Evolutionary conservation across 2,113 vertebrate genomes (phyloP).

Genomic region (Xenopus tropicalis): DNA sequence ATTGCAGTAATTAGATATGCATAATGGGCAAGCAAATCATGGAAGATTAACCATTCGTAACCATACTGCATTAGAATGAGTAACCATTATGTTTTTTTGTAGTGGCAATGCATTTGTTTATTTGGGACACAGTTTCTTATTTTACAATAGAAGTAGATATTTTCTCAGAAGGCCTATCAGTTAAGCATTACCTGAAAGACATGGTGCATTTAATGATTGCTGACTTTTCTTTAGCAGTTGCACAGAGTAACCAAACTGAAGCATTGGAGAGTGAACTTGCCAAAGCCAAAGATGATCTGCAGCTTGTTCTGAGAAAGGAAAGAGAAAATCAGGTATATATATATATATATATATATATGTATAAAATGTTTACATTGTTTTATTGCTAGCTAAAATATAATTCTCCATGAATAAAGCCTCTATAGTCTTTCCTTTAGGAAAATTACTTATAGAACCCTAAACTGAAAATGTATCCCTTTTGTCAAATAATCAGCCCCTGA

Average conservation of each 20-base stretch:
- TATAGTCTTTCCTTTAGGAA: background rate
- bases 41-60: background rate
- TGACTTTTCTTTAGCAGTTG: conserved; percentile 1
- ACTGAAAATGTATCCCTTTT: background rate
- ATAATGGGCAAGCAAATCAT: too few relatives aligned
- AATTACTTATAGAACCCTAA: too few relatives aligned
- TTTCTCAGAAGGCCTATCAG: too few relatives aligned
- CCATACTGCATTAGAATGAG: background rate
- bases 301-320: conserved; percentile 73
- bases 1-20: too few relatives aligned
- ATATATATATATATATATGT: background rate
- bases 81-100: background rate
- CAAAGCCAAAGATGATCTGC: conserved; percentile 75
- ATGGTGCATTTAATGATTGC: too few relatives aligned
- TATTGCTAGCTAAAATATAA: background rate
- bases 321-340: conserved; percentile 72
- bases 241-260: conserved; percentile 21
- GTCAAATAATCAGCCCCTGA: background rate
- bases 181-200: too few relatives aligned
- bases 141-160: too few relatives aligned
- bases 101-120: too few relatives aligned
- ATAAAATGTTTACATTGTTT: too few relatives aligned
- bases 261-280: conserved; percentile 69
- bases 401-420: background rate
- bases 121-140: too few relatives aligned